A percentile compares a stretch with the other conserved stretches of the same genome.
These are phyloP conservation scores for Tryphoninae sp. DNA, from an alignment of 2,888 invertebrate species.

Conservation along the genomic window DNA sequence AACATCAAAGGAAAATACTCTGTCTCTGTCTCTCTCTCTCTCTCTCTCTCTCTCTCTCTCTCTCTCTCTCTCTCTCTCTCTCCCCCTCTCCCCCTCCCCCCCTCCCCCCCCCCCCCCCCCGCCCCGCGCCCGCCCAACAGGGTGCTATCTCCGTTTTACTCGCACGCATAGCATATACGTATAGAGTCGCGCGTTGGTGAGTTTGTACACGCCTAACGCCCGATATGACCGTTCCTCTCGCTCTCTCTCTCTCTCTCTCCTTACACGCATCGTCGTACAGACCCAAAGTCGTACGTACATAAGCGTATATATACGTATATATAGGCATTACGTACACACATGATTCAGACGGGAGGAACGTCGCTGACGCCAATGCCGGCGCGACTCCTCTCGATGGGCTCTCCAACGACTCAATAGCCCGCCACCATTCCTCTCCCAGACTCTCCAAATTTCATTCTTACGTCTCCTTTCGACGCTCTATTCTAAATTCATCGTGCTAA, in stretches of 20 bases:
- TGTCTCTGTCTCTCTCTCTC: slow-evolving; percentile 31
- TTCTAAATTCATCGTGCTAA: slow-evolving; percentile 21
- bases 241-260: slow-evolving; percentile 22
- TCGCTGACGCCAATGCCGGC: slow-evolving; percentile 43
- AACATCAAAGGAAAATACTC: slow-evolving; percentile 75
- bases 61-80: too few relatives aligned
- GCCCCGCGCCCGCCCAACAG: slow-evolving; percentile 6
- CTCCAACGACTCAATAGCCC: slow-evolving; percentile 62
- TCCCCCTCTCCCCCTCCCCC: too few relatives aligned
- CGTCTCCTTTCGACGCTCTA: background rate
- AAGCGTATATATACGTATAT: background rate
- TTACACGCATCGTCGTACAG: background rate
- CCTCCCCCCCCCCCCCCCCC: too few relatives aligned
- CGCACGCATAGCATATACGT: slow-evolving; percentile 33
- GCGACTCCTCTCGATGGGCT: slow-evolving; percentile 46
- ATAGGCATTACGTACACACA: background rate
- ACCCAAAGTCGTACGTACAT: background rate
- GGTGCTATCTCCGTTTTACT: slow-evolving; percentile 57
- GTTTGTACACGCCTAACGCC: slow-evolving; percentile 1
- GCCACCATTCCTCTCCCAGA: slow-evolving; percentile 30
- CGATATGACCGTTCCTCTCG: slow-evolving; percentile 1
- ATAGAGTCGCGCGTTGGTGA: too few relatives aligned
- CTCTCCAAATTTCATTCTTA: slow-evolving; percentile 25
- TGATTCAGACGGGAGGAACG: slow-evolving; percentile 18
- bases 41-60: too few relatives aligned